Conservation (phyloP, 2,797 vertebrate species). For the Pelochelys cantorii region DNA sequence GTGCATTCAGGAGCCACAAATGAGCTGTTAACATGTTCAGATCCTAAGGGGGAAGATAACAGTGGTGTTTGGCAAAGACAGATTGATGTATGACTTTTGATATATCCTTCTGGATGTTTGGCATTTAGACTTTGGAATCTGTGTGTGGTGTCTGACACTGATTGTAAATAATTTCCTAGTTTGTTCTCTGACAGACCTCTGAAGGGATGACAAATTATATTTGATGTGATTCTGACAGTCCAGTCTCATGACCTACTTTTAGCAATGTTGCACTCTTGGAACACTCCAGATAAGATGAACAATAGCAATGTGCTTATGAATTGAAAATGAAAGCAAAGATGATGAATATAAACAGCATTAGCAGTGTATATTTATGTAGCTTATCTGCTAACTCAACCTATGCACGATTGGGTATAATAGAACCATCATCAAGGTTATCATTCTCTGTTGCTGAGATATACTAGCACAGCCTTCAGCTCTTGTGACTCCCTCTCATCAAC, state of each 20-base stretch:
- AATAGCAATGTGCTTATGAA: accelerated
- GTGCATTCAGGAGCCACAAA: background rate
- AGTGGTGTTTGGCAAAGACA: accelerated
- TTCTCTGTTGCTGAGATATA: background rate
- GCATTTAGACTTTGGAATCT: background rate
- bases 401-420: background rate
- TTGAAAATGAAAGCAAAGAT: background rate
- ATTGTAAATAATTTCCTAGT: background rate
- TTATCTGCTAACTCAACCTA: background rate
- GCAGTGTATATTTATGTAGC: background rate
- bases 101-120: background rate
- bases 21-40: accelerated
- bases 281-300: background rate
- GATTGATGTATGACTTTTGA: background rate
- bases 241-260: background rate
- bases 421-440: background rate
- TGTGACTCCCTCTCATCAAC: background rate
- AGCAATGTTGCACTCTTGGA: accelerated
- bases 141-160: background rate
- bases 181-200: background rate
- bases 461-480: background rate
- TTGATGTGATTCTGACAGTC: background rate
- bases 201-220: background rate
- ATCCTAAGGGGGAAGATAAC: background rate
- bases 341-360: background rate